Base-by-base conservation (phyloP, 1,140 invertebrate genomes). In the Drosophila ironensis region DNA sequence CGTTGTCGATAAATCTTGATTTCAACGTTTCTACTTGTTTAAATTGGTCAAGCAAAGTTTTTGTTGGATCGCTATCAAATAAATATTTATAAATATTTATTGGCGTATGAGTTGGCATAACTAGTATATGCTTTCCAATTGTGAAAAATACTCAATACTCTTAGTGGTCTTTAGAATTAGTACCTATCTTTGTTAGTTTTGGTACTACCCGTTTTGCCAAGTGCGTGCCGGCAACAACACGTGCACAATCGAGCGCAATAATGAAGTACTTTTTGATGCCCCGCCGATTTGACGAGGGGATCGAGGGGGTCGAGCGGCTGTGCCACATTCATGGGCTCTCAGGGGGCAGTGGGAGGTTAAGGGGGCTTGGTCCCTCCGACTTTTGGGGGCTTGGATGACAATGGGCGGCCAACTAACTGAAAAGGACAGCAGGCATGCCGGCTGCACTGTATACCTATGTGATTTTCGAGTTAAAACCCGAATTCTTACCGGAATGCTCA, bases 211-310 rank as follows among this genome's bases (percentile, higher is more conserved):
- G 2, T 33, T 33, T 33, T 14, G 11, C 6, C 14, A 3, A 33
- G 30, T 0, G 24, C 57, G 37, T 17, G 24, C n/a, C 1, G 5
- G 25, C 33, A 22, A 33, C 54, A 67, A 57, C 37, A 63, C 64
- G 56, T 67, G 67, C 72, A 77, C 82, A 87, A 87, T 87, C 73
- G 77, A 74, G 73, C 68, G 84, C 73, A 78, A 87, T 87, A 87
- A 87, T 87, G 84, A 87, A 87, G 84, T 82, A 74, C 67, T 68
- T 72, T 82, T 75, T 82, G 71, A 71, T 72, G 71, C 61, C 41
- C 57, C 42, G 61, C 42, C 44, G 44, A 37, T 30, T 40, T 38
- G 20, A 45, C 30, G 42, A 4, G 7, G 33, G 17, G 11, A 25
- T 2, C 11, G 2, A 1, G 12, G n/a, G 4, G 12, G 3, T n/a